A percentile compares a stretch with the other conserved stretches of the same genome.
phyloP scores from a whole-genome alignment of 1,140 invertebrate species.

The Drosophila murphyi region DNA sequence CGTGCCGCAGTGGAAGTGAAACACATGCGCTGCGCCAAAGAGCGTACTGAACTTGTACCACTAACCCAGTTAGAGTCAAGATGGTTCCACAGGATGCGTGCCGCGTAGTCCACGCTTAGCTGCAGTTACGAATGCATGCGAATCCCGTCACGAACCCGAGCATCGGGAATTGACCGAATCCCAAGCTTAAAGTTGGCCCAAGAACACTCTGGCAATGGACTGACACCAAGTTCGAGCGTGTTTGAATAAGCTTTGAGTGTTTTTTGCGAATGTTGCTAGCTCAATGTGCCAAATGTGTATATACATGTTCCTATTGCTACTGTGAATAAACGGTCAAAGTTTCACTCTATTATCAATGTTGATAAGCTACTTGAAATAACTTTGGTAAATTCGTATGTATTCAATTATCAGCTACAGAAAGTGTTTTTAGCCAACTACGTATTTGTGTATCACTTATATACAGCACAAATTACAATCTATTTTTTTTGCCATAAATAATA shows the following conservation, averaged over 20 bases:
- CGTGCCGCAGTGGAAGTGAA: slow-evolving; percentile 46
- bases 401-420: background rate
- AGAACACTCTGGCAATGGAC: slow-evolving; percentile 6
- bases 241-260: slow-evolving; percentile 8
- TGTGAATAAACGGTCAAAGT: background rate
- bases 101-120: slow-evolving; percentile 31
- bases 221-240: slow-evolving; percentile 17
- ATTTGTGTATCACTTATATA: background rate
- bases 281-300: background rate
- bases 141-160: slow-evolving; percentile 2
- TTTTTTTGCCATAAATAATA: background rate
- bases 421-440: background rate
- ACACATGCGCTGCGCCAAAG: slow-evolving; percentile 49
- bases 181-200: background rate
- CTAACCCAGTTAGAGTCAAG: slow-evolving; percentile 77
- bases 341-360: background rate
- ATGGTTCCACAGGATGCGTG: slow-evolving; percentile 41
- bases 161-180: slow-evolving; percentile 1
- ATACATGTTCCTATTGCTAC: slow-evolving; percentile 2
- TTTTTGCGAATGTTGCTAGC: slow-evolving; percentile 14
- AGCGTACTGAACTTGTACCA: slow-evolving; percentile 82
- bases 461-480: background rate
- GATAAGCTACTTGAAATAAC: slow-evolving; percentile 13
- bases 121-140: slow-evolving; percentile 43
- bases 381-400: background rate